These are phyloP conservation scores for Austrolebias charrua DNA, from an alignment of 2,797 vertebrate species.

Conservation along the genomic window DNA sequence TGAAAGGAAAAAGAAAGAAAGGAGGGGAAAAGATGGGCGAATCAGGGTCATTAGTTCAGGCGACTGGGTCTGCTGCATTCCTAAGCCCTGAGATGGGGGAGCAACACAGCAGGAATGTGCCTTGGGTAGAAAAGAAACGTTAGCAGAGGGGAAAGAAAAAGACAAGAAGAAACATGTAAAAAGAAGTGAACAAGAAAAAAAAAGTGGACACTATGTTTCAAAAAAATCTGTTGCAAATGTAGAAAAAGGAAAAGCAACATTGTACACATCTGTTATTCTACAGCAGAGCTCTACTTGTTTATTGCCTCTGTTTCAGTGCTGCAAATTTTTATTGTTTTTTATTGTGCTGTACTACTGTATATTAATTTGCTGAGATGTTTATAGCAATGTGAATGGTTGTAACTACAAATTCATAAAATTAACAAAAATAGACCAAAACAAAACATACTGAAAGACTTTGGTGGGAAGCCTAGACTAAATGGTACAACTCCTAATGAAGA, in stretches of 20 bases:
- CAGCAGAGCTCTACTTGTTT: constrained; percentile 34
- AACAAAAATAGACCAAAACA: constrained; percentile 16
- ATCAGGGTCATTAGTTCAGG: constrained; percentile 86
- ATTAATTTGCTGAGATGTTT: constrained; percentile 14
- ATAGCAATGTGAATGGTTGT: not conserved
- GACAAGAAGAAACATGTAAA: constrained; percentile 79
- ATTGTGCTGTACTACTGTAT: not conserved
- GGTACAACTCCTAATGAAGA: constrained; percentile 47
- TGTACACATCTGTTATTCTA: constrained; percentile 53
- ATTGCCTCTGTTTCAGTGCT: constrained; percentile 27
- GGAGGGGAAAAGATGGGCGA: constrained; percentile 75
- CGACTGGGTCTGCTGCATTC: constrained; percentile 84
- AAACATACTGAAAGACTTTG: constrained; percentile 34
- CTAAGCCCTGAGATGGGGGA: constrained; percentile 82
- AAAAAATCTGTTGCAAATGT: constrained; percentile 54
- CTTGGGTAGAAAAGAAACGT: constrained; percentile 70
- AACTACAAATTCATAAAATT: not conserved
- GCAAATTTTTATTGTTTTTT: constrained; percentile 37
- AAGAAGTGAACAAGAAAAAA: constrained; percentile 24
- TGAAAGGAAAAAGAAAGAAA: constrained; percentile 52
- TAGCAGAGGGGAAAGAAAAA: constrained; percentile 73
- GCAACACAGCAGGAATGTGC: constrained; percentile 79
- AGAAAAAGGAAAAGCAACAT: constrained; percentile 59
- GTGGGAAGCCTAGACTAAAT: constrained; percentile 47
- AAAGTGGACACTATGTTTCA: constrained; percentile 53